Evolutionary conservation across 2,888 invertebrate species (phyloP).

Genomic region (Harpagoxenus sublaevis): DNA sequence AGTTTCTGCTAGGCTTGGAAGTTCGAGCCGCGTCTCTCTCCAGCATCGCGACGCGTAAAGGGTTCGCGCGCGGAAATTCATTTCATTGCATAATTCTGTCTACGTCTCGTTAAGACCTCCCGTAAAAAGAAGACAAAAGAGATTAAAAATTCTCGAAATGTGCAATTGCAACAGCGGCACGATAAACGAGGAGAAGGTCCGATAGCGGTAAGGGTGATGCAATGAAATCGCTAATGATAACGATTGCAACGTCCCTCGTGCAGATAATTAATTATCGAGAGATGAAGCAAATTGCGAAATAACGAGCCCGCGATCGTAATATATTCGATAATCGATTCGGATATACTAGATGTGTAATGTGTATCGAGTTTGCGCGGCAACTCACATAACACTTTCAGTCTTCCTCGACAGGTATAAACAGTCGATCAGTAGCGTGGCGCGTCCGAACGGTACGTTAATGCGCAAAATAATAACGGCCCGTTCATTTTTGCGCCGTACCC

Average conservation of each 20-base stretch:
- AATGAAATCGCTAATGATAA: slow-evolving; percentile 48
- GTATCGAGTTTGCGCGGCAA: not conserved
- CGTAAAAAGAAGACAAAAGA: not conserved
- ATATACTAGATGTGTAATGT: not conserved
- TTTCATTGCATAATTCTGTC: slow-evolving; percentile 27
- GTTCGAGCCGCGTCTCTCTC: not conserved
- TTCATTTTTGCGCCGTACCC: not conserved
- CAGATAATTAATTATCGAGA: slow-evolving; percentile 46
- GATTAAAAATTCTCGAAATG: slow-evolving; percentile 5
- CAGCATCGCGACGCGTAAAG: not conserved
- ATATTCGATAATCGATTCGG: slow-evolving; percentile 51
- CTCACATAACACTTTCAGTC: slow-evolving; percentile 33
- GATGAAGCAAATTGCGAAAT: slow-evolving; percentile 38
- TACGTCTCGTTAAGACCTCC: not conserved
- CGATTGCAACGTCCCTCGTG: slow-evolving; percentile 18
- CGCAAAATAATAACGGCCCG: slow-evolving; percentile 31
- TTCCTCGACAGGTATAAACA: slow-evolving; percentile 23
- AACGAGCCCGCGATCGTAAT: slow-evolving; percentile 45
- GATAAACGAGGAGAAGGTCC: not conserved
- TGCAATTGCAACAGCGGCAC: not conserved
- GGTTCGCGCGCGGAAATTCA: slow-evolving; percentile 5
- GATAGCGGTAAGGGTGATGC: slow-evolving; percentile 30
- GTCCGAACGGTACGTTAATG: slow-evolving; percentile 11
- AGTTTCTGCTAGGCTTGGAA: slow-evolving; percentile 46
- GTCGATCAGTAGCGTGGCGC: not conserved